Conservation (phyloP, 23 tunicate species). For the Corella eumyota region DNA sequence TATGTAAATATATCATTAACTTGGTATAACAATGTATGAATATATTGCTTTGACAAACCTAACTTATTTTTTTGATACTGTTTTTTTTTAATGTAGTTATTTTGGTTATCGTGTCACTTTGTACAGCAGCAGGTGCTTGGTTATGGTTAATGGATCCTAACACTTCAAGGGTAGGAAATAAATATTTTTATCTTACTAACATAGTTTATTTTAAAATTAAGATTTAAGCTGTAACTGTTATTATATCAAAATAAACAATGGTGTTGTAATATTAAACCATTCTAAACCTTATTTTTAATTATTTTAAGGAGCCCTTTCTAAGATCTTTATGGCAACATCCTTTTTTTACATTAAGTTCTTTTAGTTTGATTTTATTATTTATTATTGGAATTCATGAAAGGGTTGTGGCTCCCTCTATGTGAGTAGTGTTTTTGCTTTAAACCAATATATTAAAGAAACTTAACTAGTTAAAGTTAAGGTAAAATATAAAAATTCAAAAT, state of each 20-base stretch:
- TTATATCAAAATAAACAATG: too few relatives aligned
- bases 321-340: constrained; percentile 81
- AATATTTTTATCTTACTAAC: neutral
- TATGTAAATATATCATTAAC: too few relatives aligned
- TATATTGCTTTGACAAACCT: too few relatives aligned
- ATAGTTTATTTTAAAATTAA: neutral
- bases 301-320: constrained; percentile 72
- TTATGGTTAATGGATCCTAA: constrained; percentile 88
- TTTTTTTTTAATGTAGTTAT: constrained; percentile 42
- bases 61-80: too few relatives aligned
- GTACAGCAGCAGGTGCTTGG: constrained; percentile 92
- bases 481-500: too few relatives aligned
- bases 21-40: too few relatives aligned
- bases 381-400: constrained; percentile 80
- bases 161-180: constrained; percentile 60
- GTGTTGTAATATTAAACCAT: too few relatives aligned
- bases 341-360: constrained; percentile 70
- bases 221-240: neutral
- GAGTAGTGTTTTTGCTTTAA: too few relatives aligned
- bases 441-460: too few relatives aligned
- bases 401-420: constrained; percentile 96
- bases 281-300: neutral
- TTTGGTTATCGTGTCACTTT: constrained; percentile 50
- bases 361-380: constrained; percentile 50
- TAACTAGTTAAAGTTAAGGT: too few relatives aligned